Conservation (phyloP, 1,140 invertebrate species). For the Drosophila sulfurigaster region DNA sequence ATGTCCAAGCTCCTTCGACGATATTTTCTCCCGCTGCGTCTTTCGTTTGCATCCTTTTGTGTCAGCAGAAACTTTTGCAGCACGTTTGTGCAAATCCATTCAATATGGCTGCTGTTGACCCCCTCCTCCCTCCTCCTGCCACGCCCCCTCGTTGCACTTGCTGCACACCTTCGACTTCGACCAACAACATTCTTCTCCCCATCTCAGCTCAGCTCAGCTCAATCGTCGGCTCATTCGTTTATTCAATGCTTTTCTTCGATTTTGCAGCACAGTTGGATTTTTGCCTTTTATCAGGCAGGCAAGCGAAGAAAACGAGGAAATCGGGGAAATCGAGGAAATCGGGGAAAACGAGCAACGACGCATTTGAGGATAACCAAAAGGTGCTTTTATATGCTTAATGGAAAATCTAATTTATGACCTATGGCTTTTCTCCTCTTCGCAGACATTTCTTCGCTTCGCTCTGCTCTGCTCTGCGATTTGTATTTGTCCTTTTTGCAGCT, state of each 20-base stretch:
- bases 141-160: slow-evolving; percentile 18
- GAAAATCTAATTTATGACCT: slow-evolving; percentile 84
- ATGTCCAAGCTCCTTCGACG: slow-evolving; percentile 3
- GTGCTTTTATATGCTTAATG: slow-evolving; percentile 84
- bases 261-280: slow-evolving; percentile 80
- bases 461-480: slow-evolving; percentile 77
- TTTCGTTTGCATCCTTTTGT: slow-evolving; percentile 77
- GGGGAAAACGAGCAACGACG: slow-evolving; percentile 53
- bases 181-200: slow-evolving; percentile 60
- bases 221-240: slow-evolving; percentile 61
- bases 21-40: slow-evolving; percentile 48
- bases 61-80: slow-evolving; percentile 80
- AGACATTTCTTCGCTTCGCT: slow-evolving; percentile 77
- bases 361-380: slow-evolving; percentile 84
- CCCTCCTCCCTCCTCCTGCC: slow-evolving; percentile 19
- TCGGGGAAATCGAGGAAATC: no score
- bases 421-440: slow-evolving; percentile 81
- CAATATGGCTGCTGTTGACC: slow-evolving; percentile 75
- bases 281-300: slow-evolving; percentile 61
- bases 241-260: slow-evolving; percentile 83
- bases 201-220: background rate
- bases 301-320: background rate
- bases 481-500: slow-evolving; percentile 72
- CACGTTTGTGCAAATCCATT: slow-evolving; percentile 82
- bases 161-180: slow-evolving; percentile 48